These are phyloP conservation scores for Lophius piscatorius DNA, from an alignment of 2,113 vertebrate genomes.

Conservation along the genomic window DNA sequence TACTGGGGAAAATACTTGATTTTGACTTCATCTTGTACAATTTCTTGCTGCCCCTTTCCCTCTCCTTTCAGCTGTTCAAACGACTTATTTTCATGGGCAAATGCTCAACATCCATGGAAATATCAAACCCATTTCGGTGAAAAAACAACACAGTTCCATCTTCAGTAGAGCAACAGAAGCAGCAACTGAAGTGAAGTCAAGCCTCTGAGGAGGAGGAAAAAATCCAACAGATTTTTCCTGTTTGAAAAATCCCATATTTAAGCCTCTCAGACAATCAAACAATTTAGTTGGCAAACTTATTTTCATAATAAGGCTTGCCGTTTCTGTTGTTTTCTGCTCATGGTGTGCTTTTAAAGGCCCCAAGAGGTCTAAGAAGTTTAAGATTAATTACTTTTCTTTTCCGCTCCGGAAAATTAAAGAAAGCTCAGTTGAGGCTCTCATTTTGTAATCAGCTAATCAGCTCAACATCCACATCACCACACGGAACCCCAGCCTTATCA, in stretches of 20 bases:
- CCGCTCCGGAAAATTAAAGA: constrained; percentile 61
- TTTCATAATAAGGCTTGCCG: constrained; percentile 29
- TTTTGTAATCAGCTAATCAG: constrained; percentile 67
- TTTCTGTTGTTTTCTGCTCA: constrained; percentile 50
- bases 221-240: constrained; percentile 9
- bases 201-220: not conserved
- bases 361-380: constrained; percentile 53
- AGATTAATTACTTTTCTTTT: constrained; percentile 72
- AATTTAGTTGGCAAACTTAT: constrained; percentile 42
- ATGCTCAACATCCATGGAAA: constrained; percentile 56
- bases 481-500: constrained; percentile 59
- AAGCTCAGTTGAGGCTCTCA: constrained; percentile 47
- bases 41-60: constrained; percentile 19
- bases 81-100: constrained; percentile 25
- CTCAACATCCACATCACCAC: constrained; percentile 29
- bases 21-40: constrained; percentile 34
- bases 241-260: constrained; percentile 24
- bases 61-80: constrained; percentile 32
- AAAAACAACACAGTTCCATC: constrained; percentile 21
- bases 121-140: constrained; percentile 48
- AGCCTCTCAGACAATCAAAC: constrained; percentile 44
- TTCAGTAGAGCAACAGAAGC: not conserved
- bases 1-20: no score
- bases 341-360: constrained; percentile 37
- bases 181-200: not conserved